Evolutionary conservation across 92 coral and sea anemone genomes (phyloP).

Genomic region (Paragorgia papillata): DNA sequence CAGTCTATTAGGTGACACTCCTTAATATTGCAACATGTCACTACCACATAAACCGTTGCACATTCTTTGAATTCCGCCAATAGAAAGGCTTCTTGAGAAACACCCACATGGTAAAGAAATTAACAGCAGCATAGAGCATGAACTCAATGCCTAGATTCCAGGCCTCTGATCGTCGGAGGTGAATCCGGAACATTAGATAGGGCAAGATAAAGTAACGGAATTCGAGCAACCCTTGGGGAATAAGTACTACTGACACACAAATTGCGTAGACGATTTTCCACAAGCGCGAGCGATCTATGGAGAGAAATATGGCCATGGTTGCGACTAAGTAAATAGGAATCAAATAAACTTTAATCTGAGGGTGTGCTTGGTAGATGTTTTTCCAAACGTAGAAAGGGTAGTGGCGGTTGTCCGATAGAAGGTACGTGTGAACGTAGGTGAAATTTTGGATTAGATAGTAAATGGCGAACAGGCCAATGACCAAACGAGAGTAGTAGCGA

Average conservation of each 20-base stretch:
- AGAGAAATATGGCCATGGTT: constrained; percentile 60
- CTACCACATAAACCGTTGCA: constrained; percentile 97
- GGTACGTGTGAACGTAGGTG: constrained; percentile 82
- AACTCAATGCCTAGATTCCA: constrained; percentile 64
- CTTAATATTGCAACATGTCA: too few relatives aligned
- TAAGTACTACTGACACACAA: constrained; percentile 66
- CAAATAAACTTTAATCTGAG: constrained; percentile 63
- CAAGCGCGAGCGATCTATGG: constrained; percentile 51
- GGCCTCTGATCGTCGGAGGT: constrained; percentile 62
- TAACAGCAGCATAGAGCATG: constrained; percentile 61
- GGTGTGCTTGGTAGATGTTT: constrained; percentile 81
- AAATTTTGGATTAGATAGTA: constrained; percentile 58
- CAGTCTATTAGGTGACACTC: too few relatives aligned
- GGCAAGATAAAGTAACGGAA: constrained; percentile 93
- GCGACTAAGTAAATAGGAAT: constrained; percentile 73
- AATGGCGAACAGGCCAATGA: constrained; percentile 35
- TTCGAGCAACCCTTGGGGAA: constrained; percentile 88
- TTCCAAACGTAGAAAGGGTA: constrained; percentile 95
- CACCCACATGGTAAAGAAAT: constrained; percentile 66
- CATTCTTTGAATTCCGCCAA: constrained; percentile 75
- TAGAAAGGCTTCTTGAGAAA: constrained; percentile 82
- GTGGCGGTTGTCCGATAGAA: constrained; percentile 95
- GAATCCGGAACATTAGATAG: constrained; percentile 75
- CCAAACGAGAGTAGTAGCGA: constrained; percentile 31
- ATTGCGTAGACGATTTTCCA: constrained; percentile 79